Base-by-base conservation (phyloP, 2,797 vertebrate species). In the Enteromius trimaculatus region DNA sequence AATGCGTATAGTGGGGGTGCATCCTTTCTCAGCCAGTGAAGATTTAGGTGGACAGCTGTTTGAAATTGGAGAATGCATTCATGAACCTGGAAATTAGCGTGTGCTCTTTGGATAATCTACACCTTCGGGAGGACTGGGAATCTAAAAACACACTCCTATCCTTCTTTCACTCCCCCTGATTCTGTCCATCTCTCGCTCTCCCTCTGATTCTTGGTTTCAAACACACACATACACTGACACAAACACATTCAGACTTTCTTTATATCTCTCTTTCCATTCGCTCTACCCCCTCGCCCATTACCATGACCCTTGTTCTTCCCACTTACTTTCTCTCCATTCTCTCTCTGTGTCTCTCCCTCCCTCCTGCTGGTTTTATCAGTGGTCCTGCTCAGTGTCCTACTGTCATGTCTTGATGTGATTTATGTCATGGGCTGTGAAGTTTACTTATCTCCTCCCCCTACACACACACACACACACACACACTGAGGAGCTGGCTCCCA, bases 371-470 rank as follows among this genome's bases (percentile, higher is more conserved):
- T 87, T 93, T 96, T 96, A 96, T 97, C 96, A 93, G 94, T 81
- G 90, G 95, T 93, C 95, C 96, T 97, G 96, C 93, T 96, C 95
- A 96, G 92, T 96, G 95, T 97, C 95, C 95, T 93, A 91, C 95
- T 96, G 95, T 96, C 96, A 96, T 95, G 95, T 95, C 94, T 94
- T 93, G 87, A 90, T 95, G 95, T 97, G 96, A 97, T 97, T 96
- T 95, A 97, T 96, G 95, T 96, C 95, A 93, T 88, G 68, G 94
- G 92, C 93, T 94, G 94, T 93, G 95, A 96, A 95, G 95, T 95
- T 92, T 91, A 95, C 96, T 96, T 97, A 97, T 96, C 96, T 96
- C 91, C 91, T 94, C 90, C 89, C 88, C 88, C 89, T 90, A 82
- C 81, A 62, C 71, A 80, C 49, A 77, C 81, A 29, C 79, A 53